Evolutionary conservation across 2,888 invertebrate species (phyloP), one percentile per base, ranked within the genome.

Genomic region (Polymixis lichenea): DNA sequence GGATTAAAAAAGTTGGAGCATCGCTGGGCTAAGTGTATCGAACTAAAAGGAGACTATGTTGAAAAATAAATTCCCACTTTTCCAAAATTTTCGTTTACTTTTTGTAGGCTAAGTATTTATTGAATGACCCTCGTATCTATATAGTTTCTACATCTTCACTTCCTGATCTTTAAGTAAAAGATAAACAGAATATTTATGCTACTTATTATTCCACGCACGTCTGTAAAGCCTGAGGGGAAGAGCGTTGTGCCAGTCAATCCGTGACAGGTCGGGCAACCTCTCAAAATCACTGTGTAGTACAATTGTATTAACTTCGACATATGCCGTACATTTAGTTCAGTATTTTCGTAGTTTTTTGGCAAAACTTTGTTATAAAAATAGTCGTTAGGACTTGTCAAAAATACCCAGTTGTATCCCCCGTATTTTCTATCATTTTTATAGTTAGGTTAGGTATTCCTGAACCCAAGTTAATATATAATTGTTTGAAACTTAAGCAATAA

Each of bases 201-300:
- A 9, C 43, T 80, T 76, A 38, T 56, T 67, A 81, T 81, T 76
- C 76, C 15, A 43, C 32, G 19, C 56, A 67, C 49, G 76, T 28
- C 17, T 15, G 2, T 15, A 55, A 32, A 66, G 13, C 25, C 4
- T 32, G 55, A 80, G 69, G 49, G 9, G n/a, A 58, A 25, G 49
- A 49, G 13, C 46, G 22, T 22, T 60, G 43, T 75, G 61, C 25
- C 51, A 70, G 60, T 70, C 60, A 80, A 46, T 56, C 38, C 32
- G 66, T 38, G 80, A 75, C 43, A 11, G 43, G 43, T 38, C 38
- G 38, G 32, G 1, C 7, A 66, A 19, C 55, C 58, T 43, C 43
- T 19, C 32, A 60, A 69, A 75, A 76, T 67, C 69, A 80, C 49
- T 51, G 28, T 75, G 7, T 25, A 60, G n/a, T 62, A 76, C 46